These are phyloP conservation scores for Ochropleura leucogaster DNA, from an alignment of 2,888 invertebrate species.

Conservation along the genomic window DNA sequence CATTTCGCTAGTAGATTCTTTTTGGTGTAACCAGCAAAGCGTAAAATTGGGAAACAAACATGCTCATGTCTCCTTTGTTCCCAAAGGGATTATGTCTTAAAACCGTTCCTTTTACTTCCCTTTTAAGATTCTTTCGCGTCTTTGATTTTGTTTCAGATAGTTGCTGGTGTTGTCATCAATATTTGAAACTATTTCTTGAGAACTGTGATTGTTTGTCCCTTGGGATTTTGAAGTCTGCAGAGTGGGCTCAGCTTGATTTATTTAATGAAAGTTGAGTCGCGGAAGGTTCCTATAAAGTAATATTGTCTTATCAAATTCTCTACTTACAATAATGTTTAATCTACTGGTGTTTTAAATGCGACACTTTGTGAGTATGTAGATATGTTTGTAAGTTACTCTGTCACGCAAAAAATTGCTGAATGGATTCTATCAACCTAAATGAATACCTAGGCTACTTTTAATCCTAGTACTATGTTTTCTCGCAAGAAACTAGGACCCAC, in stretches of 20 bases:
- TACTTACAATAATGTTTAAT: neutral
- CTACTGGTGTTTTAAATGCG: too few species aligned
- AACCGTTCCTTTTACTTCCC: slow-evolving; percentile 70
- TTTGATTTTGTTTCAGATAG: slow-evolving; percentile 59
- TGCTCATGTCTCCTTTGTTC: slow-evolving; percentile 76
- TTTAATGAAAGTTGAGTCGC: neutral
- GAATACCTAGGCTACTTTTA: too few species aligned
- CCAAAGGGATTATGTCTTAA: slow-evolving; percentile 76
- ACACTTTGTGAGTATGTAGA: too few species aligned
- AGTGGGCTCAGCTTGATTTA: neutral
- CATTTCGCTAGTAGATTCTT: slow-evolving; percentile 76
- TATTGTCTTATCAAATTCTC: neutral
- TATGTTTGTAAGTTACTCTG: too few species aligned
- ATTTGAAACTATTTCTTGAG: slow-evolving; percentile 45
- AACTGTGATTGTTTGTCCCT: slow-evolving; percentile 22
- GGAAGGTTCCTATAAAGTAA: neutral
- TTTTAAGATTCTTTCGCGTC: slow-evolving; percentile 65
- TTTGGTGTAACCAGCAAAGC: slow-evolving; percentile 76
- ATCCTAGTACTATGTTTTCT: too few species aligned
- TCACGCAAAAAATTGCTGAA: too few species aligned
- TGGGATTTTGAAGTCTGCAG: neutral
- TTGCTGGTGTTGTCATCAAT: slow-evolving; percentile 56
- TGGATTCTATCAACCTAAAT: too few species aligned
- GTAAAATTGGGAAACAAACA: slow-evolving; percentile 86
- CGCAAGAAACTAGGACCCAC: neutral